phyloP scores from a whole-genome alignment of 1,140 invertebrate species.

The Pinna nobilis region DNA sequence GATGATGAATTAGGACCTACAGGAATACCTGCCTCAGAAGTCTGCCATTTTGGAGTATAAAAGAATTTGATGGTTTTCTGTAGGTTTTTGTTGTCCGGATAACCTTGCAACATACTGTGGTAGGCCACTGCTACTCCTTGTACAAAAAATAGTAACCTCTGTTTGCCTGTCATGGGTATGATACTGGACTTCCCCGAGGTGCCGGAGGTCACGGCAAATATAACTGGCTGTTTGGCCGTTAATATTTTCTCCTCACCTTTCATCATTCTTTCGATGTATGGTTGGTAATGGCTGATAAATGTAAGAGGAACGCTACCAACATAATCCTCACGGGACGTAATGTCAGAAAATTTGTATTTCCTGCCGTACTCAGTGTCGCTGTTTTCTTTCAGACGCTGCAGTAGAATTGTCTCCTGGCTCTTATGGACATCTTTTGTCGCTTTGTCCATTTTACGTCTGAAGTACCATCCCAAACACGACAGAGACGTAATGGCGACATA shows the following conservation, averaged over 20 bases:
- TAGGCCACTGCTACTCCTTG: constrained; percentile 65
- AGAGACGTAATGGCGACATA: constrained; percentile 28
- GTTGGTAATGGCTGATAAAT: constrained; percentile 58
- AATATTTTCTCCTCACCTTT: constrained; percentile 67
- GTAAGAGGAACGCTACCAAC: constrained; percentile 63
- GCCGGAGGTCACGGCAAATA: constrained; percentile 72
- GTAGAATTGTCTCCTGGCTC: constrained; percentile 59
- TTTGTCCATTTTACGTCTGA: constrained; percentile 43
- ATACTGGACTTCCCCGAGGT: constrained; percentile 69
- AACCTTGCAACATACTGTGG: constrained; percentile 56
- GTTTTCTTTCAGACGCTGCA: constrained; percentile 59
- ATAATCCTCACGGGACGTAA: constrained; percentile 64
- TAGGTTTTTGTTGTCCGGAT: constrained; percentile 52
- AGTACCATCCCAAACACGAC: constrained; percentile 27
- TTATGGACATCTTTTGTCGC: constrained; percentile 56
- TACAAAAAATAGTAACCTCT: constrained; percentile 63
- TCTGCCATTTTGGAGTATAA: constrained; percentile 66
- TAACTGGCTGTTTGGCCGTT: constrained; percentile 54
- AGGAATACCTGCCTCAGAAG: constrained; percentile 60
- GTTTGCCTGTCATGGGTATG: constrained; percentile 63
- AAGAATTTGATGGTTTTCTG: constrained; percentile 71
- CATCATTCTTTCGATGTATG: constrained; percentile 67
- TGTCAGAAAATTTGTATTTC: constrained; percentile 60
- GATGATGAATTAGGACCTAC: constrained; percentile 72
- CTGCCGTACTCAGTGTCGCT: constrained; percentile 66